phyloP scores from a whole-genome alignment of 2,113 vertebrate genomes.

The Seriola rivoliana region DNA sequence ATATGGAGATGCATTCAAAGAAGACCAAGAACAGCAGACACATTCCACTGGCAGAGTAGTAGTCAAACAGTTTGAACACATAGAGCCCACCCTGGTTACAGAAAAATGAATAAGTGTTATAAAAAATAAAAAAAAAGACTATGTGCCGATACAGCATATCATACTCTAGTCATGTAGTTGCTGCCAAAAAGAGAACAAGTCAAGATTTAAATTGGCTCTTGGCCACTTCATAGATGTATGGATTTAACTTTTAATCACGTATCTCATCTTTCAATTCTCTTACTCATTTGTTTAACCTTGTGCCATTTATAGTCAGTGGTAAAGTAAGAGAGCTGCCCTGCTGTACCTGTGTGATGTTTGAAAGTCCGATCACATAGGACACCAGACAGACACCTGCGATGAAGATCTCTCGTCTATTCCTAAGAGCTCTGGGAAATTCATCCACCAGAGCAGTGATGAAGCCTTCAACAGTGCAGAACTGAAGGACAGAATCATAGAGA shows the following conservation, averaged over 20 bases:
- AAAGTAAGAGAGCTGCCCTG: slow-evolving; percentile 15
- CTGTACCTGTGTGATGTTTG: slow-evolving; percentile 97
- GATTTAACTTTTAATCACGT: slow-evolving; percentile 30
- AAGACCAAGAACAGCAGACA: slow-evolving; percentile 97
- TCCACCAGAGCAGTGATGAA: slow-evolving; percentile 98
- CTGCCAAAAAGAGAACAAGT: slow-evolving; percentile 5
- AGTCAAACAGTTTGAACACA: slow-evolving; percentile 98
- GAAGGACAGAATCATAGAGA: slow-evolving; percentile 55
- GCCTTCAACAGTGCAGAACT: slow-evolving; percentile 99
- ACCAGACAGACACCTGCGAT: slow-evolving; percentile 93
- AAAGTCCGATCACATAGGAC: slow-evolving; percentile 96
- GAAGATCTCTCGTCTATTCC: slow-evolving; percentile 94
- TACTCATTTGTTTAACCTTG: neutral
- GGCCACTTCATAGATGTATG: neutral
- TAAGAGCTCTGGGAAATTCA: slow-evolving; percentile 91
- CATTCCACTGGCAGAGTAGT: slow-evolving; percentile 99
- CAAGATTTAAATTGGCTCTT: neutral
- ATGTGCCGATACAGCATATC: neutral
- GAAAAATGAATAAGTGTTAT: slow-evolving; percentile 36
- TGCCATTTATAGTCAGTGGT: slow-evolving; percentile 6
- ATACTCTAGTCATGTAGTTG: slow-evolving; percentile 16
- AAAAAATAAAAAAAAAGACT: neutral
- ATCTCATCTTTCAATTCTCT: neutral
- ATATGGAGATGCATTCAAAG: slow-evolving; percentile 99
- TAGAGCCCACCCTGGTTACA: slow-evolving; percentile 93